phyloP scores from a whole-genome alignment of 2,888 invertebrate species.

The Latrodectus elegans region DNA sequence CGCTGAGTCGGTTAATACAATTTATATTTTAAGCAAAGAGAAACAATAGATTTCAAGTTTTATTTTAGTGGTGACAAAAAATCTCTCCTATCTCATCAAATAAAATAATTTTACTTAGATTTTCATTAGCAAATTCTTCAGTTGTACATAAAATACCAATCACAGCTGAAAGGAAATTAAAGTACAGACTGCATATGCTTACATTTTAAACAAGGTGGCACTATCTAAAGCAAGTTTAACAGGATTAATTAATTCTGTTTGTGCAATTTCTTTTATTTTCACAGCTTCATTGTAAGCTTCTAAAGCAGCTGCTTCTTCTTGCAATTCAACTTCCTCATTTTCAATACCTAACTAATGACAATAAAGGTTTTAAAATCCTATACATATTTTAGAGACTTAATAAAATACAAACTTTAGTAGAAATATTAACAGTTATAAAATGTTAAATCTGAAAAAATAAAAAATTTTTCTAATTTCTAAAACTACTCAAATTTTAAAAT shows the following conservation, averaged over 20 bases:
- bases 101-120: background rate
- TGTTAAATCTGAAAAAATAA: background rate
- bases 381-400: background rate
- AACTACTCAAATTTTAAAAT: no score
- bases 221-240: slow-evolving; percentile 69
- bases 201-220: slow-evolving; percentile 22
- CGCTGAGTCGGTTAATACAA: no score
- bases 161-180: background rate
- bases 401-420: background rate
- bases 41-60: no score
- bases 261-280: slow-evolving; percentile 68
- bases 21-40: no score
- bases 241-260: slow-evolving; percentile 71
- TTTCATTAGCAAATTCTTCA: background rate
- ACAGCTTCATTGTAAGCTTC: slow-evolving; percentile 70
- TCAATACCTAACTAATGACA: slow-evolving; percentile 44
- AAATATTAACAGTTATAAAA: background rate
- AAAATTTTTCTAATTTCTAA: no score
- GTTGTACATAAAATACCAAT: background rate
- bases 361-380: background rate
- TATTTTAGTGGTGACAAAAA: no score
- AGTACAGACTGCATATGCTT: background rate
- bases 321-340: slow-evolving; percentile 70
- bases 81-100: background rate
- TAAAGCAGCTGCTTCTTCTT: slow-evolving; percentile 69